phyloP scores from a whole-genome alignment of 2,113 vertebrate species.

The Brachyistius frenatus region DNA sequence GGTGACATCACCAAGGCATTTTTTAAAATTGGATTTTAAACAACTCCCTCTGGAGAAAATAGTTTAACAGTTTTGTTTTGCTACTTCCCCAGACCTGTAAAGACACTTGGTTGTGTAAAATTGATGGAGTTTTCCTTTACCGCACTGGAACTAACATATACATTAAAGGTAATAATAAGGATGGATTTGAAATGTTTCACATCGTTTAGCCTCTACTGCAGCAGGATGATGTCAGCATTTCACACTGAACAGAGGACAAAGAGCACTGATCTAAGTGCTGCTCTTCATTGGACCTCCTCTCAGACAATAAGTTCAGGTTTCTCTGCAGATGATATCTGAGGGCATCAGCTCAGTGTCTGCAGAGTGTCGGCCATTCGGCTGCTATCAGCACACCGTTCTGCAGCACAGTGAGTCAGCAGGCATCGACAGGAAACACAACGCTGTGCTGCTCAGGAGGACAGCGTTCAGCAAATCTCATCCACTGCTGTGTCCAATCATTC shows the following conservation, averaged over 20 bases:
- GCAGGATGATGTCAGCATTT: constrained; percentile 8
- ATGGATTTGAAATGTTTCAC: constrained; percentile 10
- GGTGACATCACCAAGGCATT: too few species aligned
- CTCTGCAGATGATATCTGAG: constrained; percentile 58
- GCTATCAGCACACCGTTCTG: constrained; percentile 52
- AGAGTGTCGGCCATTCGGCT: constrained; percentile 36
- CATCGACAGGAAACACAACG: constrained; percentile 35
- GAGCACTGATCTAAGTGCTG: background rate
- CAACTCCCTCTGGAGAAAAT: too few species aligned
- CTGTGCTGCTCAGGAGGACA: constrained; percentile 11
- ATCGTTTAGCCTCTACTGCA: constrained; percentile 6
- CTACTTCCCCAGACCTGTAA: too few species aligned
- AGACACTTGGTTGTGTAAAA: too few species aligned
- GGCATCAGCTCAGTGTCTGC: constrained; percentile 41
- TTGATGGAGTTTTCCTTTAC: too few species aligned
- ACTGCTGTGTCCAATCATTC: background rate
- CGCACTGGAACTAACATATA: too few species aligned
- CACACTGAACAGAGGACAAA: constrained; percentile 1
- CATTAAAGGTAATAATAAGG: background rate
- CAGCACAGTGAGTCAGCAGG: constrained; percentile 76
- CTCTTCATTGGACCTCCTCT: constrained; percentile 4
- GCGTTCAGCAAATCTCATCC: constrained; percentile 8
- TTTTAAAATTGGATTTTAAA: too few species aligned
- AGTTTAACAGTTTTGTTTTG: too few species aligned
- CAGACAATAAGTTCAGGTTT: constrained; percentile 53